Evolutionary conservation across 2,797 vertebrate species (phyloP), one percentile per base, ranked within the genome.

Genomic region (Cynopterus sphinx): DNA sequence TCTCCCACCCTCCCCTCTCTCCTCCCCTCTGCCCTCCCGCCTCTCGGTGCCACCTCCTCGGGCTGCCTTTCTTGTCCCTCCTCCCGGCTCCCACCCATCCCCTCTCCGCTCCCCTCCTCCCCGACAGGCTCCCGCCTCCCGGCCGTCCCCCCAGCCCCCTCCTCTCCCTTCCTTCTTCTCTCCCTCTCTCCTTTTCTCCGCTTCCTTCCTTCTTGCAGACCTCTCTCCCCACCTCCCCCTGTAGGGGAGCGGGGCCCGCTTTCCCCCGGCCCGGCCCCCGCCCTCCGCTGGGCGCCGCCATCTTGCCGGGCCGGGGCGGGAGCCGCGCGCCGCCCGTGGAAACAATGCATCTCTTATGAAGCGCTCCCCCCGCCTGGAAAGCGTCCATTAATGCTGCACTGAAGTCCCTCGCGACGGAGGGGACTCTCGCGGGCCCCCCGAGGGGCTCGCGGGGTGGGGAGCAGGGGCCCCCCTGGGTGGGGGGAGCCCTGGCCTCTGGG

Each of bases 271-370:
- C 71, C 51, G 13, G 51, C 88, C 57, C 55, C n/a, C 77, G 67
- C 91, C 57, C 89, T 74, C 79, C 57, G 81, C 90, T 11, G 33
- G 87, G 75, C 61, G 77, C 90, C 82, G 91, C 96, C 97, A 97
- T 97, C 83, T 96, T 97, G 95, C 91, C 3, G 85, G 85, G 91
- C 85, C 15, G 88, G 88, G 82, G 90, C 8, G 96, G 92, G 77
- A 67, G 73, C 84, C 7, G 77, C 68, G 61, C 11, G 84, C 93
- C 4, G 3, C 63, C 87, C 3, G 4, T 21, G 53, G 89, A n/a
- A 51, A 97, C 95, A 87, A 94, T 70, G 6, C 81, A 51, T 87
- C 95, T 87, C 75, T 86, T 61, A 75, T 31, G 92, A 65, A 75
- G 89, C 51, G 19, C n/a, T 41, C 84, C 70, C 31, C 13, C 16